Evolutionary conservation across 2,888 invertebrate species (phyloP), one percentile per base, ranked within the genome.

Genomic region (Uloborus plumipes): DNA sequence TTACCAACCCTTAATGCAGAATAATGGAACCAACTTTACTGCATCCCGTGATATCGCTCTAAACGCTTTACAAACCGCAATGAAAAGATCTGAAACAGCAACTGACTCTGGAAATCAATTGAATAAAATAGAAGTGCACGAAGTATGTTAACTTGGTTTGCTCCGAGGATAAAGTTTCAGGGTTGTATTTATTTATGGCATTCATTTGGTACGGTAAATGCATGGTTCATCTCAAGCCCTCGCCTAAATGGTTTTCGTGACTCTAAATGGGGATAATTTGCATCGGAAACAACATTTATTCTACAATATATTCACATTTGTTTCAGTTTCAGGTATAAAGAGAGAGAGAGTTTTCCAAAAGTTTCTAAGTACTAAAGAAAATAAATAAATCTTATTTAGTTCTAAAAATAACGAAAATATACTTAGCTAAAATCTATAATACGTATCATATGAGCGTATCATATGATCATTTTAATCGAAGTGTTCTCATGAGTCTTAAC

Each of bases 151-250:
- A 81, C 74, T 70, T 70, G 47, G 74, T 74, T 81, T 14, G 55
- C 69, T 51, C 53, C 26, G n/a, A n/a, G 69, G 69, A 81, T 80
- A 80, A 73, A 67, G 73, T 73, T 73, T 61, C 22, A 49, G 72
- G 53, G 67, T 73, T 80, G 67, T 80, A 80, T 80, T 80, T 80
- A 80, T 80, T 80, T 80, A 80, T 80, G 62, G 73, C 67, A 55
- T 80, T 80, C 79, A 73, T 80, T 69, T 80, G 79, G 73, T 73
- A 80, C 73, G 73, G 73, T 80, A 73, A 80, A 80, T 73, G 79
- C 67, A 62, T 73, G 67, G 62, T 53, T 53, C 72, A 61, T 72
- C 66, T 79, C 78, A 66, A 71, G 71, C 65, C 50, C 47, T 65
- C 18, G 78, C 22, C 22, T 69, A 80, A 80, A 69, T 73, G 79